A percentile compares a stretch with the other conserved stretches of the same genome.
Evolutionary conservation across 2,797 vertebrate species (phyloP).

Genomic region (Malurus splendens): DNA sequence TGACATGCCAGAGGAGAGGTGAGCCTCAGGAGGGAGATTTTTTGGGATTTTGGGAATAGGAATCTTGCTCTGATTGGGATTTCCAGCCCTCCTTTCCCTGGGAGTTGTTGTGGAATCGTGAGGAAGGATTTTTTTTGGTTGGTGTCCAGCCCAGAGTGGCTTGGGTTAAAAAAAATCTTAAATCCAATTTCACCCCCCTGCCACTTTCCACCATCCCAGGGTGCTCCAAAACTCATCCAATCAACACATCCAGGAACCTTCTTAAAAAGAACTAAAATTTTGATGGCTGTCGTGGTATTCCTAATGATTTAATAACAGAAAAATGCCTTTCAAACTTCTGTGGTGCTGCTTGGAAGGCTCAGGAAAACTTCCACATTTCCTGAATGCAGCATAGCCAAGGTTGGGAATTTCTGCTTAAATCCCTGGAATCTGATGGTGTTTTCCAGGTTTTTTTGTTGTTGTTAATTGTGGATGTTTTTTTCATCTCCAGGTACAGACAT

Average conservation of each 20-base stretch:
- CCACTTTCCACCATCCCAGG: neutral
- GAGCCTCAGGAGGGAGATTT: neutral
- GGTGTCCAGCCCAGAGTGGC: neutral
- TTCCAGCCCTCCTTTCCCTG: neutral
- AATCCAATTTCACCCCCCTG: neutral
- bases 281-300: neutral
- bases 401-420: neutral
- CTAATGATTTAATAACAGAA: neutral
- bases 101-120: fast-evolving
- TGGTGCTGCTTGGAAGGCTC: neutral
- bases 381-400: neutral
- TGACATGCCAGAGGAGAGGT: slow-evolving; percentile 95
- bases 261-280: neutral
- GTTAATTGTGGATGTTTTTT: neutral
- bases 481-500: slow-evolving; percentile 86
- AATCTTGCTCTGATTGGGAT: neutral
- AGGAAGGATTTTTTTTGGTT: neutral
- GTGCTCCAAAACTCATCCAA: neutral
- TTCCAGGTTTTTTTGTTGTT: neutral
- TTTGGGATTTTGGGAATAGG: too few species aligned
- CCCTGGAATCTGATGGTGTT: fast-evolving
- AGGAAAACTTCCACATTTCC: neutral
- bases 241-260: neutral
- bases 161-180: neutral
- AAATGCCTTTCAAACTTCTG: neutral